These are phyloP conservation scores for Drosophila arizonae DNA, from an alignment of 1,140 invertebrate genomes.

Conservation along the genomic window DNA sequence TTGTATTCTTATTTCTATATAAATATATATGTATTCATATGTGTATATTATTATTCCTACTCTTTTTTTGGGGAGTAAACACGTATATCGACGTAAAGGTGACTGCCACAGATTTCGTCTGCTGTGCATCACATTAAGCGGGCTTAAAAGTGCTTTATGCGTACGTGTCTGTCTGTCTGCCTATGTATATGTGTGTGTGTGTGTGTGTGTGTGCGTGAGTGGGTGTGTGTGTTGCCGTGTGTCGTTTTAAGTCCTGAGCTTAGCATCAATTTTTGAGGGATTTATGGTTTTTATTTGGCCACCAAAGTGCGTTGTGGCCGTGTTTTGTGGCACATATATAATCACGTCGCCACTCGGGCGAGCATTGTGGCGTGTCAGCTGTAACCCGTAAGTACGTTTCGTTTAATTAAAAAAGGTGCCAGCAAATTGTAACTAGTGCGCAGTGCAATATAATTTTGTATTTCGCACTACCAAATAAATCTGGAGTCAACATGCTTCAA, in stretches of 20 bases:
- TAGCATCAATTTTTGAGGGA: constrained; percentile 77
- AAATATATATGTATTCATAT: neutral
- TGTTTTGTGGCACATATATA: constrained; percentile 28
- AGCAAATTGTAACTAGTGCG: constrained; percentile 6
- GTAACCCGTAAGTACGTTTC: constrained; percentile 16
- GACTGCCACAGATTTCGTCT: constrained; percentile 39
- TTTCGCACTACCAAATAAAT: constrained; percentile 65
- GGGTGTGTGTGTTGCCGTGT: constrained; percentile 31
- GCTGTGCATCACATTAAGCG: constrained; percentile 52
- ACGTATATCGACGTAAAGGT: constrained; percentile 43
- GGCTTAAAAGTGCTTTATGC: constrained; percentile 51
- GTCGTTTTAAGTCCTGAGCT: constrained; percentile 60
- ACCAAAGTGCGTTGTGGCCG: constrained; percentile 38
- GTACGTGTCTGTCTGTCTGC: constrained; percentile 27
- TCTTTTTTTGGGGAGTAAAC: constrained; percentile 55
- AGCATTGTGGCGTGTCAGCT: neutral
- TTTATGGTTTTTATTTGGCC: constrained; percentile 60
- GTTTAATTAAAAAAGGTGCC: constrained; percentile 33
- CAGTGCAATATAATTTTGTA: constrained; percentile 11
- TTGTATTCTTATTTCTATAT: constrained; percentile 15
- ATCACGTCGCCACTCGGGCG: constrained; percentile 3
- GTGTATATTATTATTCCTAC: neutral
- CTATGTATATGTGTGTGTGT: neutral
- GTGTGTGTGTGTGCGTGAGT: constrained; percentile 32
- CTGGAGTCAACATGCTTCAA: constrained; percentile 48